phyloP scores from a whole-genome alignment of 1,140 invertebrate genomes.

The Orius laevigatus region DNA sequence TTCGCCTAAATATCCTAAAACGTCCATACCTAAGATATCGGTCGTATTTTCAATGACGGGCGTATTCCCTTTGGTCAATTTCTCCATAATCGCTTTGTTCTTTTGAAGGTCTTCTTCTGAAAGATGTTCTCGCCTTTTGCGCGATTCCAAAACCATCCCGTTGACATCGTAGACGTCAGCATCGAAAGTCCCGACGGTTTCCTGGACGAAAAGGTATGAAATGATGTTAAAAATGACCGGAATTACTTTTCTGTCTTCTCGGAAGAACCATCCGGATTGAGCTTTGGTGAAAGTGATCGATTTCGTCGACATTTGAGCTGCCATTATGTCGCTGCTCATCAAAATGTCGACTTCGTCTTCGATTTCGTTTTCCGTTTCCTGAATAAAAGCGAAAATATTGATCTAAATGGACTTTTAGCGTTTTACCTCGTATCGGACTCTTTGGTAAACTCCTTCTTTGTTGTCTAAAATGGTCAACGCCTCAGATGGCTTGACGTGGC shows the following conservation, averaged over 20 bases:
- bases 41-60: slow-evolving; percentile 31
- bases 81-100: slow-evolving; percentile 90
- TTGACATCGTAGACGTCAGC: slow-evolving; percentile 89
- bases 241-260: slow-evolving; percentile 66
- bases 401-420: slow-evolving; percentile 4
- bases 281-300: slow-evolving; percentile 80
- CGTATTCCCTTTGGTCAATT: slow-evolving; percentile 66
- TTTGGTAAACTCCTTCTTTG: slow-evolving; percentile 43
- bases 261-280: slow-evolving; percentile 89
- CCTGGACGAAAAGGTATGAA: no score
- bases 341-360: slow-evolving; percentile 94
- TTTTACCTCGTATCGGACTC: slow-evolving; percentile 21
- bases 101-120: slow-evolving; percentile 89
- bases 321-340: slow-evolving; percentile 93
- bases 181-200: slow-evolving; percentile 82
- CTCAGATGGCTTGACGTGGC: slow-evolving; percentile 61
- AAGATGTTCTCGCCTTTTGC: slow-evolving; percentile 88
- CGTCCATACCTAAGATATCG: no score
- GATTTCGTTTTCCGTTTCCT: slow-evolving; percentile 82
- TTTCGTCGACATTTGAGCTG: slow-evolving; percentile 93
- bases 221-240: no score
- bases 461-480: slow-evolving; percentile 84
- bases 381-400: background rate
- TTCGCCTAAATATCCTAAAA: no score
- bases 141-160: slow-evolving; percentile 78